These are phyloP conservation scores for Petromus typicus DNA, from an alignment of 2,113 vertebrate genomes.

Conservation along the genomic window DNA sequence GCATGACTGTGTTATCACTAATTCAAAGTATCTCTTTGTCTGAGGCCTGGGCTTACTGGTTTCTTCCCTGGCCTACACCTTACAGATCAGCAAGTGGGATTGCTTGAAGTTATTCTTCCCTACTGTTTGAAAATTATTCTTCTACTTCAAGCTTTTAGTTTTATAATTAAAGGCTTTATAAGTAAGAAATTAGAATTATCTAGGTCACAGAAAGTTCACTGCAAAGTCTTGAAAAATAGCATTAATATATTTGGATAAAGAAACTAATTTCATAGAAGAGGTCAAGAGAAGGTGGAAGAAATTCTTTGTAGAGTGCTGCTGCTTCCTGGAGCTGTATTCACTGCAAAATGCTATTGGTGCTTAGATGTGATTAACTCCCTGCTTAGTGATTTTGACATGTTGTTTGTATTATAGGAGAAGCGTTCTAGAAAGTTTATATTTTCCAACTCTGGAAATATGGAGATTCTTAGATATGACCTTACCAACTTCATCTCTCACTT, in stretches of 20 bases:
- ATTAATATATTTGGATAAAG: not conserved
- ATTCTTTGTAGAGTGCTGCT: not conserved
- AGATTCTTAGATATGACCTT: not conserved
- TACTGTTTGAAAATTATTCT: not conserved
- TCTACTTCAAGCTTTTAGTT: not conserved
- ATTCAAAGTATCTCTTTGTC: not conserved
- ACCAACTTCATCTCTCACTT: not conserved
- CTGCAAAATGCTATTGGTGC: not conserved
- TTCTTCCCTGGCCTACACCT: not conserved
- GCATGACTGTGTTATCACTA: not conserved
- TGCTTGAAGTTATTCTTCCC: not conserved
- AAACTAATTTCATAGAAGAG: not conserved
- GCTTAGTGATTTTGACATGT: conserved; percentile 17
- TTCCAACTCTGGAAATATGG: not conserved
- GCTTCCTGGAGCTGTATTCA: not conserved
- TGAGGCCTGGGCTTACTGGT: not conserved
- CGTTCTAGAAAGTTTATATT: not conserved
- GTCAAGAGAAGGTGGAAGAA: not conserved
- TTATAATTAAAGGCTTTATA: not conserved
- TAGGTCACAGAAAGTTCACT: not conserved
- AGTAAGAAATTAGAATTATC: not conserved
- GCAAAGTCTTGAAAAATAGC: not conserved
- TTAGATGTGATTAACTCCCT: not conserved
- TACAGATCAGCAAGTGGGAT: not conserved
- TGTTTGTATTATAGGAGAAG: not conserved